Percentiles rank a stretch among this genome's conserved stretches.
Evolutionary conservation across 2,888 invertebrate species (phyloP).

Genomic region (Pristionchus maxplancki): DNA sequence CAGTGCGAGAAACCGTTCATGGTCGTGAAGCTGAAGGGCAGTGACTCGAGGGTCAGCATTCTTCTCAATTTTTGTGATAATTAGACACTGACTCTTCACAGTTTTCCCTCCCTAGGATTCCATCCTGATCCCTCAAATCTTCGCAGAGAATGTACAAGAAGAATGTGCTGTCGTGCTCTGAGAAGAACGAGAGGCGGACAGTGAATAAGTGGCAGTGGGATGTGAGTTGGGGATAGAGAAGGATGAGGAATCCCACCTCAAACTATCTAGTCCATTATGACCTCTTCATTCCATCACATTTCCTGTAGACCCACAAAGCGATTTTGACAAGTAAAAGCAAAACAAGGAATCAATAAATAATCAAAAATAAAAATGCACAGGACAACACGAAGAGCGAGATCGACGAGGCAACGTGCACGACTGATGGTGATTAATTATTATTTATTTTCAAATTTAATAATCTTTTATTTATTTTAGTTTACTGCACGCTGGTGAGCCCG

Average conservation of each 20-base stretch:
- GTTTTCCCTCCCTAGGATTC: too few species aligned
- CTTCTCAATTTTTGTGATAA: background rate
- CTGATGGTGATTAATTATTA: background rate
- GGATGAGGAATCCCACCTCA: too few species aligned
- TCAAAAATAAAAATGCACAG: background rate
- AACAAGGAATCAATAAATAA: background rate
- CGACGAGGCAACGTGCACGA: background rate
- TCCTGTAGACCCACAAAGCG: too few species aligned
- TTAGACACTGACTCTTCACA: too few species aligned
- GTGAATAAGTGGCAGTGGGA: too few species aligned
- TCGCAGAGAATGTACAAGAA: too few species aligned
- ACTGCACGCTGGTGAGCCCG: background rate
- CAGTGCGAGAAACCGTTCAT: background rate
- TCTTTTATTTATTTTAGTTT: background rate
- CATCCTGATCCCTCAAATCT: background rate
- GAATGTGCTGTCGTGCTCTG: too few species aligned
- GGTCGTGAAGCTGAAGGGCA: background rate
- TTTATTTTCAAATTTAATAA: background rate
- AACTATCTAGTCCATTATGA: too few species aligned
- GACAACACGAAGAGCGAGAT: background rate
- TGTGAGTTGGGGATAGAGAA: too few species aligned
- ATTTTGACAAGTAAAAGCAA: background rate
- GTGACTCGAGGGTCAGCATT: background rate
- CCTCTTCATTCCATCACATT: too few species aligned
- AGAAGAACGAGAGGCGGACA: too few species aligned